Base-by-base conservation (phyloP, 2,888 invertebrate species). In the Caenorhabditis wallacei region DNA sequence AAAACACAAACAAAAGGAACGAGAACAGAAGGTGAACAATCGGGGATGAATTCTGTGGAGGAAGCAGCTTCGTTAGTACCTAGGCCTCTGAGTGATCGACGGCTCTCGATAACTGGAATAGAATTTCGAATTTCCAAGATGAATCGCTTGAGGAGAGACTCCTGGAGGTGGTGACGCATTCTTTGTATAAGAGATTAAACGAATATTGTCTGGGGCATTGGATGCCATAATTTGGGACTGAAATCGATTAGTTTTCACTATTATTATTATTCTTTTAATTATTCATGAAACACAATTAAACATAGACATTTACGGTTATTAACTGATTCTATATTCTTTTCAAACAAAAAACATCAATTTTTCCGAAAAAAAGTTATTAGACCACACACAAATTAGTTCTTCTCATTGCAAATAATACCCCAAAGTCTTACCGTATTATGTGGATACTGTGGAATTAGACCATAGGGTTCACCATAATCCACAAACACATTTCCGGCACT, bases 31-130 rank as follows among this genome's bases (percentile, higher is more conserved):
- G 78, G 70, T 63, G 64, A n/a, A 63, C 59, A 35, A 37, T 66
- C 53, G 66, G 66, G n/a, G 37, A 30, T 16, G 48, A 16, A 10
- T 59, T n/a, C 40, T 51, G 61, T 51, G 56, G 16, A 43, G 43
- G 43, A 43, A 40, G 56, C 26, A 43, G 48, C 40, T 51, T 40
- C 35, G 54, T 70, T 64, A 70, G 74, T 72, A 80, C 80, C 74
- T 81, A 79, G 79, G 71, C 37, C 71, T 46, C 30, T 71, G 71
- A 20, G 48, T 57, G 16, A 71, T 20, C 18, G 75, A 54, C 10
- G 61, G 80, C 20, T 61, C 78, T 13, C 83, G 79, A 70, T 54
- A 80, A 54, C 83, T 83, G 46, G 83, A 79, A 48, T 83, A 83
- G 22, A 83, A 83, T 24, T 57, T 63, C 16, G 83, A 83, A 35